Evolutionary conservation across 1,140 invertebrate species (phyloP), one percentile per base, ranked within the genome.

Genomic region (Aphelenchoides fujianensis): DNA sequence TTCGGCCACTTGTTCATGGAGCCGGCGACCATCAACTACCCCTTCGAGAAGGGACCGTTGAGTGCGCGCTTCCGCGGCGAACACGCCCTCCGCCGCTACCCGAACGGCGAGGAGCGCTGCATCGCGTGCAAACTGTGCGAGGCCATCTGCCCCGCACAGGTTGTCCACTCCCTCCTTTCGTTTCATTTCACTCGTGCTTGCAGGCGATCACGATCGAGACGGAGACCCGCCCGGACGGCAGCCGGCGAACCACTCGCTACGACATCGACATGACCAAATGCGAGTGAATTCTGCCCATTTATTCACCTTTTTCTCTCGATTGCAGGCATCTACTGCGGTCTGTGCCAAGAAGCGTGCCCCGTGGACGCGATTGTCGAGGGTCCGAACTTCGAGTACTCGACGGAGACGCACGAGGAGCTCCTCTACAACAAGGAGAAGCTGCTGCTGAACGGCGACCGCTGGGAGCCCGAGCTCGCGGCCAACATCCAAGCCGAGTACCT

Each of bases 341-440:
- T 88, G 71, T 88, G 87, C 75, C 86, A 88, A 74, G 87, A 88
- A 69, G 87, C 87, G 0, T 88, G 87, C 74, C 87, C 87, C 52
- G 87, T 88, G 30, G 87, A 88, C 81, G 87, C 87, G 36, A 88
- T 88, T 77, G 87, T 85, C 68, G 81, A 91, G 90, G 96, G 97
- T 57, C 97, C 97, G 2, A 99, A 99, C 86, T 98, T 99, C 87
- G 97, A 99, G 86, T 99, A 93, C 86, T 97, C 96, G 1, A 98
- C 96, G 1, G 95, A 98, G 89, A 98, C 94, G 7, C 95, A 96
- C 78, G 97, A 99, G 87, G 97, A 99, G 86, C 88, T 99, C 64
- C 86, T 99, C 0, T 99, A 99, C 86, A 99, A 99, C 85, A 99
- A 99, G 85, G 97, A 99, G 85, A 99, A 99, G 79, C 88, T 99